These are phyloP conservation scores for Phrynosoma blainvillii DNA, from an alignment of 2,113 vertebrate genomes.

Conservation along the genomic window DNA sequence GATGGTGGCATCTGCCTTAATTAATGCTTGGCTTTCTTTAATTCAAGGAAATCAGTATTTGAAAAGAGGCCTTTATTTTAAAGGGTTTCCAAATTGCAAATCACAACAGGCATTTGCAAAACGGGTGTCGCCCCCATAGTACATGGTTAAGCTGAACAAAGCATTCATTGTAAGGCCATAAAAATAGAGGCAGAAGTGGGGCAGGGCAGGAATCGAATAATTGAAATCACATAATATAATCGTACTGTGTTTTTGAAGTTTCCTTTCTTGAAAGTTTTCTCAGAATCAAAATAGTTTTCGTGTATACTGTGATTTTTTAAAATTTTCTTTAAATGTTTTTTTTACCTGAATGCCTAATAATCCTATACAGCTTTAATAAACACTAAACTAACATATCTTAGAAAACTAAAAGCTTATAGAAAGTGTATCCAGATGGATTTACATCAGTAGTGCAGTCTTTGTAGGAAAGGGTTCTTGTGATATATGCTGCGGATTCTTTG, in stretches of 20 bases:
- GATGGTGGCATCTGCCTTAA: constrained; percentile 60
- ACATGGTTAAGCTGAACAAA: constrained; percentile 60
- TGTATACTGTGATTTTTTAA: constrained; percentile 30
- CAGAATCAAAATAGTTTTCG: constrained; percentile 59
- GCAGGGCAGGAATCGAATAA: constrained; percentile 53
- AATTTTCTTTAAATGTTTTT: constrained; percentile 33
- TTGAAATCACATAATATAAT: constrained; percentile 64
- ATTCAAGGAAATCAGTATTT: constrained; percentile 75
- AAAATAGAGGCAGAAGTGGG: neutral
- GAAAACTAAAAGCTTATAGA: constrained; percentile 82
- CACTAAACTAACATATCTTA: constrained; percentile 76
- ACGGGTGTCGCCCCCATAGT: constrained; percentile 55
- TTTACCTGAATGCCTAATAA: constrained; percentile 68
- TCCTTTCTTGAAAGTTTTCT: constrained; percentile 37
- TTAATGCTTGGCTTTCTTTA: constrained; percentile 72
- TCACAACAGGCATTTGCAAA: constrained; percentile 69
- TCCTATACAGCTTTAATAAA: constrained; percentile 78
- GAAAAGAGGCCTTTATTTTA: constrained; percentile 73
- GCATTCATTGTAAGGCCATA: constrained; percentile 75
- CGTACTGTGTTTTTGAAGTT: constrained; percentile 59
- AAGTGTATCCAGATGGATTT: constrained; percentile 79
- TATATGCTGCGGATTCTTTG: constrained; percentile 42
- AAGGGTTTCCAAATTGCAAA: constrained; percentile 70
- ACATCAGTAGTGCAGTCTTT: constrained; percentile 76
- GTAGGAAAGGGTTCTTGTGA: constrained; percentile 64